Evolutionary conservation across 1,140 invertebrate species (phyloP).

Genomic region (Halesus radiatus): DNA sequence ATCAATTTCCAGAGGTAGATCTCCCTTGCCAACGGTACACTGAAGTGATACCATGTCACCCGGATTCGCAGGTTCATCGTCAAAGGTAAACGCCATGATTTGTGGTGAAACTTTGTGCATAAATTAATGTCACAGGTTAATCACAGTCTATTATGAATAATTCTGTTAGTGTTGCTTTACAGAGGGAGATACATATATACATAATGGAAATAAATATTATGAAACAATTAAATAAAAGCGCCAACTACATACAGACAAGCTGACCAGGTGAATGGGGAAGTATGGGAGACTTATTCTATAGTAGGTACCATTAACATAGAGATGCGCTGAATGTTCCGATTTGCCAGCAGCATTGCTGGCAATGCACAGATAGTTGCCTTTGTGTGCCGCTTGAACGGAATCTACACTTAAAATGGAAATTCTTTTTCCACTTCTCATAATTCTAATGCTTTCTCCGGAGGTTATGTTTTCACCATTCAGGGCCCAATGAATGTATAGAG

Average conservation of each 20-base stretch:
- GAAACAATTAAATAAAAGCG: conserved; percentile 1
- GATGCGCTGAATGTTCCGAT: conserved; percentile 71
- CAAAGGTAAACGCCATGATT: conserved; percentile 76
- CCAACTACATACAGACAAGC: conserved; percentile 29
- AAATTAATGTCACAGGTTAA: neutral
- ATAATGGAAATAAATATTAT: conserved; percentile 20
- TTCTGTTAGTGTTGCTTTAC: neutral
- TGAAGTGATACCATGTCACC: conserved; percentile 74
- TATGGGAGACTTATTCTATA: conserved; percentile 13
- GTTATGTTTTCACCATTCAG: conserved; percentile 70
- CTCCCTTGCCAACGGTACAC: conserved; percentile 78
- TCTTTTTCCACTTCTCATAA: conserved; percentile 67
- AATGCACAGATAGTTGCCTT: conserved; percentile 80
- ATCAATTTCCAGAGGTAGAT: conserved; percentile 75
- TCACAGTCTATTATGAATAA: neutral
- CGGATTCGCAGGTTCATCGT: conserved; percentile 75
- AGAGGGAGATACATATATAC: neutral
- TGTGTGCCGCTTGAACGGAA: conserved; percentile 75
- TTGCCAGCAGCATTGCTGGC: conserved; percentile 77
- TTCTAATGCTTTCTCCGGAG: conserved; percentile 61
- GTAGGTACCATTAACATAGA: conserved; percentile 74
- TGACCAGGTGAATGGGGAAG: conserved; percentile 27
- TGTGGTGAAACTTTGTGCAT: conserved; percentile 74
- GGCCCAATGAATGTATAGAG: conserved; percentile 71
- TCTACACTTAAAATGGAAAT: conserved; percentile 71